Conservation (phyloP, 2,888 invertebrate genomes). For the Drosophila gaucha region DNA sequence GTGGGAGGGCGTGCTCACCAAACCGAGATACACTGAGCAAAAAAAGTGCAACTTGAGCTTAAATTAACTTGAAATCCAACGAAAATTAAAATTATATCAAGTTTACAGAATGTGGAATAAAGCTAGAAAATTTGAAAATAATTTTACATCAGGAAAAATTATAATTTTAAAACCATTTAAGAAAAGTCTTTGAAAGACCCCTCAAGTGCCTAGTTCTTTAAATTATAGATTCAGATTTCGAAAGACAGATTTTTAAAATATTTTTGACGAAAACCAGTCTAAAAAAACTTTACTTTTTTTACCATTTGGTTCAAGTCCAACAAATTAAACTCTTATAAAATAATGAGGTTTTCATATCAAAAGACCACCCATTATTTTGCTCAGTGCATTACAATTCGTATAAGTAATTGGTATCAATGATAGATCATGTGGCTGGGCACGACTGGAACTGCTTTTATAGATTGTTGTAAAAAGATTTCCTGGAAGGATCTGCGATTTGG, state of each 20-base stretch:
- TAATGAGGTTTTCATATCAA: background rate
- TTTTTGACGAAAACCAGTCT: too few relatives aligned
- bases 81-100: background rate
- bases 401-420: slow-evolving; percentile 55
- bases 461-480: slow-evolving; percentile 35
- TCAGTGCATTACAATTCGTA: slow-evolving; percentile 34
- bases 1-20: slow-evolving; percentile 34
- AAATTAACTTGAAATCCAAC: background rate
- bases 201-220: too few relatives aligned
- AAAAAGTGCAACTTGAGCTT: background rate
- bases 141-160: background rate
- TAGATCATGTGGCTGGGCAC: slow-evolving; percentile 48
- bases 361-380: slow-evolving; percentile 10
- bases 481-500: slow-evolving; percentile 35
- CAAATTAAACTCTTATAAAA: background rate
- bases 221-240: too few relatives aligned
- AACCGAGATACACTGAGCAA: slow-evolving; percentile 28
- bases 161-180: too few relatives aligned
- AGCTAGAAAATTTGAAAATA: background rate
- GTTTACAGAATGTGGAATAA: too few relatives aligned
- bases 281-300: too few relatives aligned
- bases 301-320: too few relatives aligned
- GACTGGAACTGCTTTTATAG: slow-evolving; percentile 33
- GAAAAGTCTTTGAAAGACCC: too few relatives aligned
- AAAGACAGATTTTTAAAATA: too few relatives aligned